These are phyloP conservation scores for Serilophus lunatus DNA, from an alignment of 2,113 vertebrate genomes.

Conservation along the genomic window DNA sequence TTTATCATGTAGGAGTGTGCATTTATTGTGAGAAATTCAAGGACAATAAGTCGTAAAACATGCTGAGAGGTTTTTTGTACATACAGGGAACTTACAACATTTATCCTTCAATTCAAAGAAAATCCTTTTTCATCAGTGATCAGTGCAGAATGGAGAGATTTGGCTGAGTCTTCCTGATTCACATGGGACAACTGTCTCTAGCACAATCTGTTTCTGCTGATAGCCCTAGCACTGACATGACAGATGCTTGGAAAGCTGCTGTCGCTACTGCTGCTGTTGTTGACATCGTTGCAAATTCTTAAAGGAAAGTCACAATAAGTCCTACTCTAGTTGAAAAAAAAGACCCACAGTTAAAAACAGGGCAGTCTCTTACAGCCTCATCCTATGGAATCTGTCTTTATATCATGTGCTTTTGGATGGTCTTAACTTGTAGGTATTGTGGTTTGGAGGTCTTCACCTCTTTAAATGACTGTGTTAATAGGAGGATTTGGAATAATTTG, in stretches of 20 bases:
- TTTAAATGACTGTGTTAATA: background rate
- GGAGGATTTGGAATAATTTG: background rate
- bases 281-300: conserved; percentile 1
- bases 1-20: background rate
- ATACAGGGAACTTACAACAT: background rate
- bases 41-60: background rate
- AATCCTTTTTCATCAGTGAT: background rate
- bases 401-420: background rate
- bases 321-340: background rate
- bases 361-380: background rate
- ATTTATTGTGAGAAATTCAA: background rate
- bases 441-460: background rate
- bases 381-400: background rate
- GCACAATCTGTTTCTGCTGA: conserved; percentile 43
- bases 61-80: background rate
- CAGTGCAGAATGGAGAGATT: background rate
- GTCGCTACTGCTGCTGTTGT: background rate
- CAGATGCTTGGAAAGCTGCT: conserved; percentile 44
- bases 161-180: background rate
- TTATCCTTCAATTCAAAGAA: background rate
- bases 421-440: background rate
- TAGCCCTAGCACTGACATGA: background rate
- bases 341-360: background rate
- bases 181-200: background rate
- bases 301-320: background rate